Percentiles rank a stretch among this genome's conserved stretches.
These are phyloP conservation scores for Vanacampus margaritifer DNA, from an alignment of 2,113 vertebrate species.

Conservation along the genomic window DNA sequence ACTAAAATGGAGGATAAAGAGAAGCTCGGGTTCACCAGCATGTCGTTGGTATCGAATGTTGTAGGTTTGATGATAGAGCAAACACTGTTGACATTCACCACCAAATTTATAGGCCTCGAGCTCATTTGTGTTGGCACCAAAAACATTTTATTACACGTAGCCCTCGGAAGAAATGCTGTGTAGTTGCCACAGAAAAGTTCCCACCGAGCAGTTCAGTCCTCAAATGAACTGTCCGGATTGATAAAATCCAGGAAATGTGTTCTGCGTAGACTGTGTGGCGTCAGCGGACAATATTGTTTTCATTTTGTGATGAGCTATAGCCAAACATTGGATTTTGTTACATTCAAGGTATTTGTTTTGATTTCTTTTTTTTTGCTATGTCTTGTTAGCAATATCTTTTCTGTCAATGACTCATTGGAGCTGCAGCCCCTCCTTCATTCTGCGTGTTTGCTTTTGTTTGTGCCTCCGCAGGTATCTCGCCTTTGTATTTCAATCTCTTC, in stretches of 20 bases:
- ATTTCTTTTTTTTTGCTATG: too few species aligned
- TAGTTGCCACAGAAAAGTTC: not conserved
- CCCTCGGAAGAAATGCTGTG: not conserved
- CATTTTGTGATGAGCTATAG: too few species aligned
- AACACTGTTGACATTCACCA: constrained; percentile 53
- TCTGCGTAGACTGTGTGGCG: too few species aligned
- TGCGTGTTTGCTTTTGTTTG: constrained; percentile 8
- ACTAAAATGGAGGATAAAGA: too few species aligned
- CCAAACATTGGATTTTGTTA: too few species aligned
- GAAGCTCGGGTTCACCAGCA: constrained; percentile 20
- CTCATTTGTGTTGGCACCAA: constrained; percentile 30
- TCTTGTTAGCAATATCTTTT: too few species aligned
- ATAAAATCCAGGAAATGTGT: too few species aligned
- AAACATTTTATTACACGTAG: constrained; percentile 31
- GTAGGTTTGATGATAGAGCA: constrained; percentile 54
- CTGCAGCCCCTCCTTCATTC: too few species aligned
- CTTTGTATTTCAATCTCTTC: constrained; percentile 88
- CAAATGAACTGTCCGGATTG: too few species aligned
- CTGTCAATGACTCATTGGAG: too few species aligned
- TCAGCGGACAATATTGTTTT: too few species aligned
- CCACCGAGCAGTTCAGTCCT: not conserved
- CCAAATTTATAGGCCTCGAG: constrained; percentile 31
- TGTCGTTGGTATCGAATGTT: constrained; percentile 22
- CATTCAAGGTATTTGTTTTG: too few species aligned
- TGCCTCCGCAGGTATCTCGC: constrained; percentile 78